Percentiles rank a stretch among this genome's conserved stretches.
Evolutionary conservation across 2,797 vertebrate species (phyloP).

Genomic region (Melanotaenia boesemani): DNA sequence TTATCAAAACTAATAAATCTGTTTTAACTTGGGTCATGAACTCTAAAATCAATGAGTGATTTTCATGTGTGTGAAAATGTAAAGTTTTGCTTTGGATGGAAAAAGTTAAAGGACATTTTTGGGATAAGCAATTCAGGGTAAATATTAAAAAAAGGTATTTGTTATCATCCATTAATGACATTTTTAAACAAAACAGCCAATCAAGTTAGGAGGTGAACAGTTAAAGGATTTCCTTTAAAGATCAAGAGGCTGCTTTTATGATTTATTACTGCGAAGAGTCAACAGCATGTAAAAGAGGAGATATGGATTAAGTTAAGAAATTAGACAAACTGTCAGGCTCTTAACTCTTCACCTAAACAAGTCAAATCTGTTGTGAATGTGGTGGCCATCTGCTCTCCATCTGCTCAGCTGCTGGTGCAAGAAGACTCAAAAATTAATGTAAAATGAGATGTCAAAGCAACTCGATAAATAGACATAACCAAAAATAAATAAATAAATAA

Average conservation of each 20-base stretch:
- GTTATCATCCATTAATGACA: background rate
- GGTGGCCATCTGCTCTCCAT: conserved; percentile 26
- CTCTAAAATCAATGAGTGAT: background rate
- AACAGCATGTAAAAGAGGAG: background rate
- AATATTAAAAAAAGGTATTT: background rate
- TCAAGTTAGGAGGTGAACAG: background rate
- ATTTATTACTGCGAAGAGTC: background rate
- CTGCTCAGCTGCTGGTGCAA: conserved; percentile 33
- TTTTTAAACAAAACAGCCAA: background rate
- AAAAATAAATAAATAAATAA: no score
- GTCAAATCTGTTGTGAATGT: conserved; percentile 14
- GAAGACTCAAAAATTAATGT: background rate
- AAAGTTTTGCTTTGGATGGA: background rate
- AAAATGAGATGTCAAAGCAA: background rate
- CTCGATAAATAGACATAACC: background rate
- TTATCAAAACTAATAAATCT: background rate
- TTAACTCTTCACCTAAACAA: background rate
- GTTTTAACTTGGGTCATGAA: conserved; percentile 2
- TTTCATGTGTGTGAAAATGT: background rate
- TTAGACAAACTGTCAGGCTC: background rate
- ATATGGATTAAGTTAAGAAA: background rate
- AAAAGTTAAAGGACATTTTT: background rate
- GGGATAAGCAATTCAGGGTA: no score
- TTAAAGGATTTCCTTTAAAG: background rate
- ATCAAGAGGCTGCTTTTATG: background rate